phyloP scores from a whole-genome alignment of 1,140 invertebrate species.

The Pomacea maculata region DNA sequence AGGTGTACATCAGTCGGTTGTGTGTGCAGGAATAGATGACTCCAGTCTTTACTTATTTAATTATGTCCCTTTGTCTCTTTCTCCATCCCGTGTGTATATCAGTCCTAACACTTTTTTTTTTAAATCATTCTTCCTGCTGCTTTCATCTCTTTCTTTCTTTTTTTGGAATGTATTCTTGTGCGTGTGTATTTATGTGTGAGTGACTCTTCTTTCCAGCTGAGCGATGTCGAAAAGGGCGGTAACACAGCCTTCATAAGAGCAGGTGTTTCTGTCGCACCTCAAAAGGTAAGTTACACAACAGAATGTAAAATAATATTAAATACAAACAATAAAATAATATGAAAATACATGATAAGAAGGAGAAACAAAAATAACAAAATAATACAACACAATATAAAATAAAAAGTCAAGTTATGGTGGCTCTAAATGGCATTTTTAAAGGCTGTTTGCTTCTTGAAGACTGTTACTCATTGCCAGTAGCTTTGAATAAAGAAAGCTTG shows the following conservation, averaged over 20 bases:
- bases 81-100: too few species aligned
- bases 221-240: conserved; percentile 6
- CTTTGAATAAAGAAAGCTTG: background rate
- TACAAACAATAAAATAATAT: background rate
- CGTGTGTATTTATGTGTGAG: conserved; percentile 3
- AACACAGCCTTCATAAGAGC: conserved; percentile 9
- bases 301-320: background rate
- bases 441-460: background rate
- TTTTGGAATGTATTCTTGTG: conserved; percentile 9
- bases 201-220: conserved; percentile 10
- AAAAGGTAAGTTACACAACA: background rate
- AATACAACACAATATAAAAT: background rate
- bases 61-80: too few species aligned
- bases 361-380: background rate
- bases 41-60: too few species aligned
- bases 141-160: too few species aligned
- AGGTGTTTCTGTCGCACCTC: conserved; percentile 8
- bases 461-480: background rate
- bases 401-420: background rate
- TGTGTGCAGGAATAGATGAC: too few species aligned
- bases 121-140: too few species aligned
- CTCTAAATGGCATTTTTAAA: background rate
- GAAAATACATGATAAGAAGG: background rate
- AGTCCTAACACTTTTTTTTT: too few species aligned
- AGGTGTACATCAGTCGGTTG: background rate